Percentiles rank a stretch among this genome's conserved stretches.
Evolutionary conservation across 1,140 invertebrate species (phyloP).

Genomic region (Protaetia brevitarsis): DNA sequence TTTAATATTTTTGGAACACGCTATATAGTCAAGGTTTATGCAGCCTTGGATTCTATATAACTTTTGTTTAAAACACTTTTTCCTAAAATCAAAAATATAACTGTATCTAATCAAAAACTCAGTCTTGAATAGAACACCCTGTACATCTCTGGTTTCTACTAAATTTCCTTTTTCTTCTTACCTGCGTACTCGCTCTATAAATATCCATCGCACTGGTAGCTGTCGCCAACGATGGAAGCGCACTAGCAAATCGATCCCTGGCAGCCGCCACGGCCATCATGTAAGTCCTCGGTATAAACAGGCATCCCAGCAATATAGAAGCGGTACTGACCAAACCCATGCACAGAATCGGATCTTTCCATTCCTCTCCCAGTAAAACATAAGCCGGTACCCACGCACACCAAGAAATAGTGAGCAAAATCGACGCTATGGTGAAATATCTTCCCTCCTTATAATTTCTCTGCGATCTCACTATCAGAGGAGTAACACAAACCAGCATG

Average conservation of each 20-base stretch:
- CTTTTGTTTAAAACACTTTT: too few relatives aligned
- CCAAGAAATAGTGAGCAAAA: slow-evolving; percentile 53
- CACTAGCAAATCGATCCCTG: slow-evolving; percentile 53
- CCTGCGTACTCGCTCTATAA: slow-evolving; percentile 39
- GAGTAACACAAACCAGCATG: slow-evolving; percentile 52
- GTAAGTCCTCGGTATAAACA: slow-evolving; percentile 61
- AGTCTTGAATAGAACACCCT: too few relatives aligned
- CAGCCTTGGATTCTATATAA: too few relatives aligned
- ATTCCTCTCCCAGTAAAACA: slow-evolving; percentile 51
- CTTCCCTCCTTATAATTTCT: slow-evolving; percentile 63
- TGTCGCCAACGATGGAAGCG: slow-evolving; percentile 48
- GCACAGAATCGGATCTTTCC: slow-evolving; percentile 57
- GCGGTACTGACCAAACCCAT: slow-evolving; percentile 57
- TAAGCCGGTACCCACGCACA: slow-evolving; percentile 54
- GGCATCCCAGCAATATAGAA: slow-evolving; percentile 53
- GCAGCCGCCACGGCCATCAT: slow-evolving; percentile 57
- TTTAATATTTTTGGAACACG: too few relatives aligned
- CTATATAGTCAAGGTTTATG: too few relatives aligned
- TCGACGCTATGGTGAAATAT: slow-evolving; percentile 51
- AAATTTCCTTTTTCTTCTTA: slow-evolving; percentile 33
- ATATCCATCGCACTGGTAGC: slow-evolving; percentile 42
- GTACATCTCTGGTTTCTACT: too few relatives aligned
- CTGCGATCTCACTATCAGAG: slow-evolving; percentile 56
- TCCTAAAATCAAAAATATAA: too few relatives aligned
- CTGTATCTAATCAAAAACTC: too few relatives aligned